Percentiles rank a stretch among this genome's conserved stretches.
Evolutionary conservation across 2,113 vertebrate species (phyloP).

Genomic region (Erinaceus europaeus): DNA sequence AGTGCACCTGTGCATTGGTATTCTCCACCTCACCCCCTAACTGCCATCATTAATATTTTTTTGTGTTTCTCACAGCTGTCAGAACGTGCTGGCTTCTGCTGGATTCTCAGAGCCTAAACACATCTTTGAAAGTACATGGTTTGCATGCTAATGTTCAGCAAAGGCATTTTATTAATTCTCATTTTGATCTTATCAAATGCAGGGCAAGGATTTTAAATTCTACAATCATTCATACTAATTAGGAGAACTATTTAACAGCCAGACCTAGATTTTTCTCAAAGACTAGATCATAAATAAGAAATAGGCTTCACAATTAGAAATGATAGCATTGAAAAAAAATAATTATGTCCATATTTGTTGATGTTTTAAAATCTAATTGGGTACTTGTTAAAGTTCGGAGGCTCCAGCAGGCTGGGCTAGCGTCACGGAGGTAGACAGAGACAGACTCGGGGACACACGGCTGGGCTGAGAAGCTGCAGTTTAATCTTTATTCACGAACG

Average conservation of each 20-base stretch:
- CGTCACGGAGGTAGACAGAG: no score
- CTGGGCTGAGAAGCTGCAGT: no score
- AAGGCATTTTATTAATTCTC: constrained; percentile 57
- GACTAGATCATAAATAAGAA: constrained; percentile 46
- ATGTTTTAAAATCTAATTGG: constrained; percentile 37
- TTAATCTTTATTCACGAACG: no score
- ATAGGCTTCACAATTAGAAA: constrained; percentile 40
- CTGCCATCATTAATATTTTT: constrained; percentile 76
- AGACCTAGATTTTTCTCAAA: constrained; percentile 40
- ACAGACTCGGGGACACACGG: no score
- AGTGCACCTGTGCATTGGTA: constrained; percentile 71
- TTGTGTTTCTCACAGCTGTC: constrained; percentile 74
- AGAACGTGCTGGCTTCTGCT: constrained; percentile 68
- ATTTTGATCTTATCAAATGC: constrained; percentile 68
- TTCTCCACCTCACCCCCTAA: constrained; percentile 71
- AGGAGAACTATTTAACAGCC: constrained; percentile 52
- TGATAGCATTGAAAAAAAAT: not conserved
- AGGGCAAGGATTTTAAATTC: constrained; percentile 65
- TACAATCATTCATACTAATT: constrained; percentile 59
- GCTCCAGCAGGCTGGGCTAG: no score
- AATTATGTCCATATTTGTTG: constrained; percentile 1
- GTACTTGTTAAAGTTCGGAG: no score
- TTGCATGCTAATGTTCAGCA: constrained; percentile 57
- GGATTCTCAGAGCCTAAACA: constrained; percentile 67
- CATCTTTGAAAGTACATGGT: constrained; percentile 38